Evolutionary conservation across 2,797 vertebrate species (phyloP), one percentile per base, ranked within the genome.

Genomic region (Neosilurus mollespiculum): DNA sequence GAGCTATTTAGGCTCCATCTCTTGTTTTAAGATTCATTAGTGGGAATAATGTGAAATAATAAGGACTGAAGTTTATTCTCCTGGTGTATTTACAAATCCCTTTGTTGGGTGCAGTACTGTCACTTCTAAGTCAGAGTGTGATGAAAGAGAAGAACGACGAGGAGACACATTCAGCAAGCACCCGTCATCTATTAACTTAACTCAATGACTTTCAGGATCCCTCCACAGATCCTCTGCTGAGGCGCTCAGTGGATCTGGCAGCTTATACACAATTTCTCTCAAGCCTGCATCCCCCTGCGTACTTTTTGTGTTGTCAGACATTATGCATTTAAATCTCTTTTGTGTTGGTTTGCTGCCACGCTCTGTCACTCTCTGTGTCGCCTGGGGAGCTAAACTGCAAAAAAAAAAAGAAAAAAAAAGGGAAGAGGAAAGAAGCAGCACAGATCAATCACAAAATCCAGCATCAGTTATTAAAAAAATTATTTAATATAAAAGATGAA

Each of bases 1-100:
- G 59, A 78, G 81, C 78, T 67, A 79, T 85, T 89, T 86, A 86
- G 81, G 72, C 65, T 2, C 56, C 51, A 87, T 91, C 91, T 93
- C 93, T 93, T 93, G 93, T 94, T 94, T 94, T 93, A 93, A 93
- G 93, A 93, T 94, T 94, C 92, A 95, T 95, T 94, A 94, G 87
- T 85, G 92, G 91, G 90, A 94, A 94, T 94, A 94, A 93, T 93
- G 90, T 92, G 91, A 93, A 92, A 92, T 94, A 92, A 94, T 93
- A 92, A 90, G 91, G 86, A 92, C 90, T 93, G 91, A 93, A 94
- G 90, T 91, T 88, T 85, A 86, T 91, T 94, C 93, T 94, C 93
- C 90, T 85, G 92, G 91, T 93, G 93, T 93, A 92, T 92, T 91
- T 91, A 89, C 89, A 88, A 92, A 92, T 91, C 90, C 91, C 90